phyloP scores from a whole-genome alignment of 2,797 vertebrate species.

The Thaleichthys pacificus region DNA sequence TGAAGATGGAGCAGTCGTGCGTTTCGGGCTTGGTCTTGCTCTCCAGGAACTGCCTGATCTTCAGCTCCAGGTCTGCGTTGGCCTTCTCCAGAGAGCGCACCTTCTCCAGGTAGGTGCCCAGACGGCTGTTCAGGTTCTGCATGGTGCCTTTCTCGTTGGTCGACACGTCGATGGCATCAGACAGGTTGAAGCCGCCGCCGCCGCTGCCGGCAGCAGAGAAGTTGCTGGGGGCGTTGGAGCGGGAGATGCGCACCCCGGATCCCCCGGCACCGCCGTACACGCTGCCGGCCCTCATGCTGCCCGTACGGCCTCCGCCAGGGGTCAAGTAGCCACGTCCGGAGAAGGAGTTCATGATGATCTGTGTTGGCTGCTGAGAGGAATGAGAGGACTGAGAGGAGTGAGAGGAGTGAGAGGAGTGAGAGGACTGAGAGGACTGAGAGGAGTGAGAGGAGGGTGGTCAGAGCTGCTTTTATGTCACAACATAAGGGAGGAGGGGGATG shows the following conservation, averaged over 20 bases:
- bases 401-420: conserved; percentile 26
- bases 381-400: conserved; percentile 2
- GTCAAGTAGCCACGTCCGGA: conserved; percentile 12
- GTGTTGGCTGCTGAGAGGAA: conserved; percentile 27
- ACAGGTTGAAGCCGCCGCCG: conserved; percentile 35
- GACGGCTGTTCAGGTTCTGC: conserved; percentile 88
- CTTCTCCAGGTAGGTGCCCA: conserved; percentile 82
- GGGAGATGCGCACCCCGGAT: conserved; percentile 55
- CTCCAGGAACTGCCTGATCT: conserved; percentile 81
- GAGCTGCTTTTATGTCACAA: conserved; percentile 35
- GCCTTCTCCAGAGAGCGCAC: conserved; percentile 79
- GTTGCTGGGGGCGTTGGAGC: conserved; percentile 30
- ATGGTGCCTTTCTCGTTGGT: conserved; percentile 73
- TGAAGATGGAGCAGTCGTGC: conserved; percentile 70
- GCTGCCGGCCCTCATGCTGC: conserved; percentile 55
- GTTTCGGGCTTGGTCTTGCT: conserved; percentile 53
- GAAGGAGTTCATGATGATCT: conserved; percentile 41
- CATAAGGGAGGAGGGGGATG: conserved; percentile 27
- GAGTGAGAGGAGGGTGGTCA: background rate
- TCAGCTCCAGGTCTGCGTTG: conserved; percentile 81
- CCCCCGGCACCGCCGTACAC: conserved; percentile 70
- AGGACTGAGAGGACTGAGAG: conserved; percentile 4
- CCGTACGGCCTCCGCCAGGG: background rate
- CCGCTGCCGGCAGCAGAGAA: conserved; percentile 18
- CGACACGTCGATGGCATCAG: conserved; percentile 28